phyloP scores from a whole-genome alignment of 2,113 vertebrate genomes.

The Sapajus apella region DNA sequence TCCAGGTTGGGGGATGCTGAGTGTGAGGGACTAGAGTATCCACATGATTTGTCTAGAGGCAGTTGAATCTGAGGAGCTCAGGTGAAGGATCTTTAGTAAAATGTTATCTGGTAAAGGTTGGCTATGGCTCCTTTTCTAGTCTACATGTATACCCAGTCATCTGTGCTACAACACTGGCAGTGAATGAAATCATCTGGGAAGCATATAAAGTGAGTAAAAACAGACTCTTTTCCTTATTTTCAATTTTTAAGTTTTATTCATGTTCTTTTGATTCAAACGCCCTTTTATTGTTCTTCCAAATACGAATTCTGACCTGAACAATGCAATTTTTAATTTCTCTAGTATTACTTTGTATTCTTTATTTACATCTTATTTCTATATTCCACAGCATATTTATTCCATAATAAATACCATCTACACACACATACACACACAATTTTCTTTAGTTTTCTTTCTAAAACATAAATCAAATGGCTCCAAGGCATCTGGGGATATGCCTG shows the following conservation, averaged over 20 bases:
- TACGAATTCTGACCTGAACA: background rate
- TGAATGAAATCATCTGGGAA: background rate
- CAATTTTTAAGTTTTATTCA: background rate
- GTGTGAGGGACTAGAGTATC: background rate
- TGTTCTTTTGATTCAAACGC: background rate
- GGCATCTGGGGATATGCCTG: background rate
- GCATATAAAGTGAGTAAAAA: background rate
- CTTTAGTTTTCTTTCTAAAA: constrained; percentile 20
- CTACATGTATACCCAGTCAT: background rate
- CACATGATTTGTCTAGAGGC: background rate
- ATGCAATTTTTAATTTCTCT: background rate
- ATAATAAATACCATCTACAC: background rate
- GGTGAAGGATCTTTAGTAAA: background rate
- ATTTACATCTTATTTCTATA: background rate
- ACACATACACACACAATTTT: background rate
- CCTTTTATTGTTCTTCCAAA: constrained; percentile 17
- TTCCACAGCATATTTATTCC: background rate
- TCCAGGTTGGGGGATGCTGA: background rate
- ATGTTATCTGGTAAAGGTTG: background rate
- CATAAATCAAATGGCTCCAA: background rate
- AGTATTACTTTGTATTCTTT: background rate
- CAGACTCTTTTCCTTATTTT: background rate
- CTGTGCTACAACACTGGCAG: background rate
- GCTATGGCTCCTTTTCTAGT: background rate
- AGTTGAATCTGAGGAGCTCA: background rate